A percentile compares a stretch with the other conserved stretches of the same genome.
Conservation (phyloP, 2,888 invertebrate genomes). For the Malthinus flaveolus region DNA sequence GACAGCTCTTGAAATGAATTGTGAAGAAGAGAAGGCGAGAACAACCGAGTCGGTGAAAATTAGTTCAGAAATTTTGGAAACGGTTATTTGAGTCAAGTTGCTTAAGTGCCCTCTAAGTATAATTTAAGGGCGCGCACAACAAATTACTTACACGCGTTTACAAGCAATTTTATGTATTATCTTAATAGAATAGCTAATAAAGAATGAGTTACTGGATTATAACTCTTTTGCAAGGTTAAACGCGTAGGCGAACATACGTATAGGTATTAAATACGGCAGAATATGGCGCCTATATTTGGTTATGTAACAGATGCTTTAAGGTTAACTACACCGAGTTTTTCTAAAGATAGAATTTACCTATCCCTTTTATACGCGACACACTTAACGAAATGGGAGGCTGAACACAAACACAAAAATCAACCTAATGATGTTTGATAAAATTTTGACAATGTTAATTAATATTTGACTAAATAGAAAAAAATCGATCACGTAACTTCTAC, state of each 20-base stretch:
- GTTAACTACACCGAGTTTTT: conserved; percentile 25
- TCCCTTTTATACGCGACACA: neutral
- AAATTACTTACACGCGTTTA: conserved; percentile 8
- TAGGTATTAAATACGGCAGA: conserved; percentile 15
- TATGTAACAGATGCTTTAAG: conserved; percentile 32
- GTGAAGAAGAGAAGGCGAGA: too few species aligned
- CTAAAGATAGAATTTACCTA: neutral
- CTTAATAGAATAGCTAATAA: conserved; percentile 30
- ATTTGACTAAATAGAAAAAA: too few species aligned
- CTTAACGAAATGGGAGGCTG: neutral
- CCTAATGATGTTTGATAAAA: too few species aligned
- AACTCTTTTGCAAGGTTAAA: conserved; percentile 33
- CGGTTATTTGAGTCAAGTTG: too few species aligned
- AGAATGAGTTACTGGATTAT: conserved; percentile 29
- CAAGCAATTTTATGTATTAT: conserved; percentile 21
- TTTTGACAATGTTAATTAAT: too few species aligned
- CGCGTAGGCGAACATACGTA: conserved; percentile 30
- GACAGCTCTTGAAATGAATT: too few species aligned
- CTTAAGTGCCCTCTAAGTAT: too few species aligned
- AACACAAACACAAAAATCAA: too few species aligned
- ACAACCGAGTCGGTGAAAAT: too few species aligned
- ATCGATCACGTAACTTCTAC: too few species aligned
- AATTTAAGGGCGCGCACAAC: conserved; percentile 4
- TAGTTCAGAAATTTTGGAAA: too few species aligned
- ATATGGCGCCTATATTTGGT: conserved; percentile 34